Base-by-base conservation (phyloP, 2,113 vertebrate genomes). In the Empidonax traillii region DNA sequence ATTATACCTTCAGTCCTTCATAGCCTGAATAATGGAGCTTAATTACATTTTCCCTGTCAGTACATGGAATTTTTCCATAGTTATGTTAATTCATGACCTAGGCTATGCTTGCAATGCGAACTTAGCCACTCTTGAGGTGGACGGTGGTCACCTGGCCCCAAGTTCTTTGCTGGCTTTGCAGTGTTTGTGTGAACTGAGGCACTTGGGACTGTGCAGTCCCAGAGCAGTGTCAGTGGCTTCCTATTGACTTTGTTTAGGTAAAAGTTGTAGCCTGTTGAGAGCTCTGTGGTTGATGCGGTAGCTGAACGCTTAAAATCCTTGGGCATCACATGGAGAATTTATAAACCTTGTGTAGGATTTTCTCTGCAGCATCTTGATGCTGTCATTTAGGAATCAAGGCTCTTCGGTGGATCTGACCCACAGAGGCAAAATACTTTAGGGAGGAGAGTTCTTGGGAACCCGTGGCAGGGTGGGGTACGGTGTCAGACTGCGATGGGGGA, bases 1-100 rank as follows among this genome's bases (percentile, higher is more conserved):
- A 93, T 92, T 84, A 86, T 30, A 86, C 69, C 66, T 88, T 75
- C n/a, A 59, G 76, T 89, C 72, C 87, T 86, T 37, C 4, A 1
- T 44, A 93, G 68, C 53, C 55, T 25, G 2, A 89, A 75, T 92
- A 94, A 95, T 94, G 83, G 83, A 75, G 52, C 85, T 84, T 95
- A 90, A 87, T 90, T 84, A 87, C 72, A 28, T 96, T 93, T 87
- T 93, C 79, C 25, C 53, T 75, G 69, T 44, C 72, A 83, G 82
- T 74, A 51, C n/a, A 4, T 59, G 72, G 44, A 88, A 86, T 96
- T 91, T 96, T 91, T 51, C 59, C 35, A 6, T 31, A n/a, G 78
- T 66, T 81, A 49, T 75, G 90, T 77, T 91, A 80, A 88, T 82
- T 63, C 16, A 44, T 22, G 30, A 37, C 51, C 52, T 30, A 81